A percentile compares a stretch with the other conserved stretches of the same genome.
Conservation (phyloP, 2,888 invertebrate genomes). For the Acanthosoma haemorrhoidale region DNA sequence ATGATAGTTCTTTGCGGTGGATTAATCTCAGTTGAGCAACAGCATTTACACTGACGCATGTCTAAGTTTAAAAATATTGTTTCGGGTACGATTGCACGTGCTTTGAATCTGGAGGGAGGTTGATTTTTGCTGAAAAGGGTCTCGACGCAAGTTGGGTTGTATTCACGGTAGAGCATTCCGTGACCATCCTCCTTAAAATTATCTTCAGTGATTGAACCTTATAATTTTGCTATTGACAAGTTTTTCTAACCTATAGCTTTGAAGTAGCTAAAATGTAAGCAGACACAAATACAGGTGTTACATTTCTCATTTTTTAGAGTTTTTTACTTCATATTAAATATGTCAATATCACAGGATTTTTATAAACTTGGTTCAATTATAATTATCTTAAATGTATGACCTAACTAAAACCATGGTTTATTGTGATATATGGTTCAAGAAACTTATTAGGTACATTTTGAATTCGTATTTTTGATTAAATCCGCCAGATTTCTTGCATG, state of each 20-base stretch:
- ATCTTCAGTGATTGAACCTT: background rate
- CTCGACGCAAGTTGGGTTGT: background rate
- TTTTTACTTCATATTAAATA: no score
- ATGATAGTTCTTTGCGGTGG: no score
- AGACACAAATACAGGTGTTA: slow-evolving; percentile 3
- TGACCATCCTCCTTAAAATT: background rate
- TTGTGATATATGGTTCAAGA: no score
- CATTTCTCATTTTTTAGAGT: no score
- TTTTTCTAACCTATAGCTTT: background rate
- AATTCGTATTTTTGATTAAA: no score
- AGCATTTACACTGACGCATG: background rate
- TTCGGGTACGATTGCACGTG: background rate
- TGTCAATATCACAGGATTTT: no score
- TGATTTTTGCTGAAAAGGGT: background rate
- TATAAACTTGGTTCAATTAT: no score
- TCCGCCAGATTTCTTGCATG: no score
- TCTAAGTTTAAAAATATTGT: background rate
- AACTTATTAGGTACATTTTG: no score
- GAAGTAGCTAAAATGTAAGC: background rate
- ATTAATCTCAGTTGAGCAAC: no score
- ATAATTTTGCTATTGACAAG: background rate
- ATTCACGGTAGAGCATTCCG: background rate
- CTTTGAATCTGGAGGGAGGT: background rate
- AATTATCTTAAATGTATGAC: no score
- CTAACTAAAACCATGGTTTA: no score